Evolutionary conservation across 2,888 invertebrate species (phyloP), one percentile per base, ranked within the genome.

Genomic region (Cerceris ruficornis): DNA sequence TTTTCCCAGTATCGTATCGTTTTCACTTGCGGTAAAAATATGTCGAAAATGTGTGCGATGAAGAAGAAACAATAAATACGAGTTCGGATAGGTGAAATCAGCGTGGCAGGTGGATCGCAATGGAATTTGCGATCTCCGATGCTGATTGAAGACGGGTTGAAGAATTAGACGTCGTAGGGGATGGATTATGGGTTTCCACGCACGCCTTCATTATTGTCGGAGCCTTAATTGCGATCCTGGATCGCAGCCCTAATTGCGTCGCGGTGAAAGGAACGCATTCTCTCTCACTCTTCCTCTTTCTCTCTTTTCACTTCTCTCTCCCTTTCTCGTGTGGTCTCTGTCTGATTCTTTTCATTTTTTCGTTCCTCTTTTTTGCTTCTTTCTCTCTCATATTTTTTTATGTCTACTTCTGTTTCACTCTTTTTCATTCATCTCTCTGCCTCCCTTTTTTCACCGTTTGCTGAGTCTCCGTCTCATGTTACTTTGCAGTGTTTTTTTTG

Each of bases 191-290:
- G 68, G 67, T 70, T 69, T 55, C 55, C 77, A 50, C 57, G 55
- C 52, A 15, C 60, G 77, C 64, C 72, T 58, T 58, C 57, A 13
- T 77, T 72, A 77, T 79, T 68, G 72, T 72, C 77, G 65, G 68
- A 11, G 55, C 57, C 69, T 64, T 77, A 72, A 79, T 79, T 79
- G 62, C 77, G 50, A 57, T 50, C 54, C 77, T 39, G 72, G 71
- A 76, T 76, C 71, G 71, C 64, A 71, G 64, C 67, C 71, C 64
- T 71, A 78, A 78, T 78, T 77, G 71, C 77, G 70, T 70, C 66
- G 49, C 71, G 77, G 77, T 76, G 77, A 77, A 77, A 77, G 77
- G 77, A 71, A 70, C 67, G 39, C 59, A 9, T 42, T 57, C 59
- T 54, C 65, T 43, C n/a, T 15, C 6, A 6, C 11, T 46, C 9